Evolutionary conservation across 2,113 vertebrate species (phyloP).

Genomic region (Sceloporus tristichus): DNA sequence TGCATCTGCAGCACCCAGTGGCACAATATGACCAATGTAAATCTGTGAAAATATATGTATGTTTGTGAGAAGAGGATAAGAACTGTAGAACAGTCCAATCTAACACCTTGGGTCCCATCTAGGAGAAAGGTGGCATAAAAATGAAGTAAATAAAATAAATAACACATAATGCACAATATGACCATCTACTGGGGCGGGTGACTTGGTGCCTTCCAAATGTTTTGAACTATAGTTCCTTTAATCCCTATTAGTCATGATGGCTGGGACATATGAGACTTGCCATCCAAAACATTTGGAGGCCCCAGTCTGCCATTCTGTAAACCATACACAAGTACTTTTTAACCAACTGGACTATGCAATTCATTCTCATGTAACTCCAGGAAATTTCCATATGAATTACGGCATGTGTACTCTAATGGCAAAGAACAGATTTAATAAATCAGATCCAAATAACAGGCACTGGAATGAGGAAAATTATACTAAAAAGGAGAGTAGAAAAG

Average conservation of each 20-base stretch:
- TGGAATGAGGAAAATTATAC: not conserved
- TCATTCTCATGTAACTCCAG: not conserved
- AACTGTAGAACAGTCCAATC: not conserved
- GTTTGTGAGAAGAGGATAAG: not conserved
- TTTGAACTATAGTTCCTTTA: not conserved
- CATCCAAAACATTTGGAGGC: not conserved
- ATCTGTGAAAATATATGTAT: conserved; percentile 80
- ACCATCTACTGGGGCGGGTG: too few relatives aligned
- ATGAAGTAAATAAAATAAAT: too few relatives aligned
- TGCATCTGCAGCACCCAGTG: conserved; percentile 94
- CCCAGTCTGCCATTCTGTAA: not conserved
- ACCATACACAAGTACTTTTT: not conserved
- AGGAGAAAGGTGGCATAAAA: too few relatives aligned
- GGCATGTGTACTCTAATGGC: not conserved
- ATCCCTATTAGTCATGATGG: not conserved
- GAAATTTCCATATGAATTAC: not conserved
- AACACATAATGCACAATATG: too few relatives aligned
- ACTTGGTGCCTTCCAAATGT: not conserved
- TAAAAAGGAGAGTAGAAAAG: not conserved
- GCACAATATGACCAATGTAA: conserved; percentile 99
- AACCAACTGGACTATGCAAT: not conserved
- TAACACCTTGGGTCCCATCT: not conserved
- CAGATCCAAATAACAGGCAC: not conserved
- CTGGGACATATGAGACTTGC: not conserved
- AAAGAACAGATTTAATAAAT: not conserved